These are phyloP conservation scores for Xanthorhoe spadicearia DNA, from an alignment of 2,888 invertebrate genomes.

Conservation along the genomic window DNA sequence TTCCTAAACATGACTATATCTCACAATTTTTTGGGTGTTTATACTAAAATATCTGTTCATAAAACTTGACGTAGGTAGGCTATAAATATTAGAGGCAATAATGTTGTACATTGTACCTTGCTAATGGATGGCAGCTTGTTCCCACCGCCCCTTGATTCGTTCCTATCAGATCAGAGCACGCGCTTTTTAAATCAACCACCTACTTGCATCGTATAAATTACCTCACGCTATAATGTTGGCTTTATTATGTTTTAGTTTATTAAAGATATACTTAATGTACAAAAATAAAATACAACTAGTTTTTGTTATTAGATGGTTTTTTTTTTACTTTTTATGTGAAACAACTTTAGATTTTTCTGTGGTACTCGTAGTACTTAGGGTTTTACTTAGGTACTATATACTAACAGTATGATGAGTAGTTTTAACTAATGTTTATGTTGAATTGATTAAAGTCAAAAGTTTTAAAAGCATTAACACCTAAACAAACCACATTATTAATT, in stretches of 20 bases:
- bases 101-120: slow-evolving; percentile 22
- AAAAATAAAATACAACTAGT: background rate
- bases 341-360: too few relatives aligned
- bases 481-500: slow-evolving; percentile 1
- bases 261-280: slow-evolving; percentile 3
- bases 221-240: slow-evolving; percentile 26
- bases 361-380: too few relatives aligned
- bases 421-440: background rate
- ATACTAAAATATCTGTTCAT: background rate
- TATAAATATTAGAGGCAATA: slow-evolving; percentile 23
- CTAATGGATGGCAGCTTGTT: slow-evolving; percentile 37
- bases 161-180: slow-evolving; percentile 39
- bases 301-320: background rate
- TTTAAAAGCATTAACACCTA: background rate
- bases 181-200: slow-evolving; percentile 40
- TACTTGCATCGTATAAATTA: slow-evolving; percentile 33
- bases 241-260: slow-evolving; percentile 15
- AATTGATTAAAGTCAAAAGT: background rate
- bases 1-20: too few relatives aligned
- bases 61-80: background rate
- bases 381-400: too few relatives aligned
- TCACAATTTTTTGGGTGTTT: background rate
- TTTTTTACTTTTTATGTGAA: background rate
- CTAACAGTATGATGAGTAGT: too few relatives aligned
- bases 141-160: slow-evolving; percentile 34